Base-by-base conservation (phyloP, 2,888 invertebrate species). In the Euspilapteryx auroguttella region DNA sequence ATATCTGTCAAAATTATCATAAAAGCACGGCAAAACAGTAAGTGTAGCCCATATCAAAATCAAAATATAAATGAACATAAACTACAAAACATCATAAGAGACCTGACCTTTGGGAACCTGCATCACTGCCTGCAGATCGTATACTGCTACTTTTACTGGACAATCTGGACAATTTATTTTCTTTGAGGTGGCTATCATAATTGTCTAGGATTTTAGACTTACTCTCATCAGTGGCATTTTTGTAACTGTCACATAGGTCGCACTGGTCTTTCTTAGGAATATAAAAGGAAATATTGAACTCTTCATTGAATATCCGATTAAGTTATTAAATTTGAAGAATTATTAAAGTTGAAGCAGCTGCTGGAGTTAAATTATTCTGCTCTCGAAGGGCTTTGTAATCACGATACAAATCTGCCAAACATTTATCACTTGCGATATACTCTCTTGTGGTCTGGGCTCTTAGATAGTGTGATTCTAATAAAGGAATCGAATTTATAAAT, bases 261-360 rank as follows among this genome's bases (percentile, higher is more conserved):
- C 40, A 41, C 27, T 25, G 24, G 28, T 42, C 42, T 37, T 40
- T 42, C 24, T 41, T 43, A 12, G 41, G 41, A 5, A 31, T 29
- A 23, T 33, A 32, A 29, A 42, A 43, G 15, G 32, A 33, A 36
- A 44, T 38, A 29, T 42, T 39, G 24, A 39, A 43, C 12, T 42
- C 30, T 5, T 10, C 25, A 27, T 42, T 40, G 20, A 44, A 42
- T 26, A 41, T 44, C 4, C 41, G 26, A 12, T 31, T 32, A 22
- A 41, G n/a, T n/a, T n/a, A n/a, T n/a, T n/a, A n/a, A n/a, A n/a
- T n/a, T n/a, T n/a, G n/a, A n/a, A n/a, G n/a, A n/a, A n/a, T n/a
- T n/a, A n/a, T n/a, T n/a, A n/a, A 41, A 21, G 40, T 39, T 14
- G 37, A 32, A 20, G 15, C 12, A 3, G 34, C 17, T 9, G 38